Evolutionary conservation across 1,140 invertebrate genomes (phyloP).

Genomic region (Listronotus oregonensis): DNA sequence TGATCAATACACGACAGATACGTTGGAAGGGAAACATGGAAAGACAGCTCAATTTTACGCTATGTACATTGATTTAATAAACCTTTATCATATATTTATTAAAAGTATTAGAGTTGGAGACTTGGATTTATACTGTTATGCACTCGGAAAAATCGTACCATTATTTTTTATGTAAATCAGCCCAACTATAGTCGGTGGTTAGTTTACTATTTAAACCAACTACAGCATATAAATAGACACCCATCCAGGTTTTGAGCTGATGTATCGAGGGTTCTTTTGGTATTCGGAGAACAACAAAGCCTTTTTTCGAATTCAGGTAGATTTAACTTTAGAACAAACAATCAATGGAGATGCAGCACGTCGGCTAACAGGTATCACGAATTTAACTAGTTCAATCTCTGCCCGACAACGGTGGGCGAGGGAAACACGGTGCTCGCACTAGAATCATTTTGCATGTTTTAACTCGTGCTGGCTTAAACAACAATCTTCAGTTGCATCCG

Average conservation of each 20-base stretch:
- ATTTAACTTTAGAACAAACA: conserved; percentile 41
- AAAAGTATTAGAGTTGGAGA: too few species aligned
- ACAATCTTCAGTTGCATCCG: background rate
- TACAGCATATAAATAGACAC: conserved; percentile 36
- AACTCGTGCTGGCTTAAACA: background rate
- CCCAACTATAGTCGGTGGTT: conserved; percentile 46
- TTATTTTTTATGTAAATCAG: conserved; percentile 32
- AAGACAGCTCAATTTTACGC: too few species aligned
- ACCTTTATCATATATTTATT: too few species aligned
- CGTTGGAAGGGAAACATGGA: too few species aligned
- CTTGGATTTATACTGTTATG: too few species aligned
- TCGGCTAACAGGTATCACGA: conserved; percentile 43
- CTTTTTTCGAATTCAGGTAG: conserved; percentile 32
- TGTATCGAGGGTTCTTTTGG: conserved; percentile 36
- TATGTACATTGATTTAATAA: too few species aligned
- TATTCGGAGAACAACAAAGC: conserved; percentile 28
- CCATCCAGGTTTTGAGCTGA: conserved; percentile 42
- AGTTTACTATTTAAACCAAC: conserved; percentile 36
- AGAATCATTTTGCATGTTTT: conserved; percentile 29
- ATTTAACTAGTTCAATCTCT: conserved; percentile 46
- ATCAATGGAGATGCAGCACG: conserved; percentile 45
- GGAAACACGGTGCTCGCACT: conserved; percentile 46
- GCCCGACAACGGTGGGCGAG: conserved; percentile 47
- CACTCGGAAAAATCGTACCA: too few species aligned
- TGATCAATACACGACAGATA: too few species aligned